A percentile compares a stretch with the other conserved stretches of the same genome.
Evolutionary conservation across 2,113 vertebrate genomes (phyloP).

Genomic region (Phasianus colchicus): DNA sequence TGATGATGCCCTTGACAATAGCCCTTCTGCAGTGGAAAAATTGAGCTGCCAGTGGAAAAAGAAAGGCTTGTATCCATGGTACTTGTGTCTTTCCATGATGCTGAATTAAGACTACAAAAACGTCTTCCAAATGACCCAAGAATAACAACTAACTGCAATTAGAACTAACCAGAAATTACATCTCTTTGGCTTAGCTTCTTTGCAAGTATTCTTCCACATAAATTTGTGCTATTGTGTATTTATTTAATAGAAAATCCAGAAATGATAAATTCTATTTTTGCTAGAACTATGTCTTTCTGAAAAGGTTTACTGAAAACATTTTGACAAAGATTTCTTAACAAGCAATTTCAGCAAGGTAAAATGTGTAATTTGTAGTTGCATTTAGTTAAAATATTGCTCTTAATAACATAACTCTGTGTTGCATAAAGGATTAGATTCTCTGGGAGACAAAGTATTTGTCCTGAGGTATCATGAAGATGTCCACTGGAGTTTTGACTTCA

Average conservation of each 20-base stretch:
- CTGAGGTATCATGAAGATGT: neutral
- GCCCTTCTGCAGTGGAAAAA: neutral
- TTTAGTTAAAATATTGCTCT: neutral
- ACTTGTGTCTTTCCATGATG: neutral
- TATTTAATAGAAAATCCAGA: conserved; percentile 3
- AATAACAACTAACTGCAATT: neutral
- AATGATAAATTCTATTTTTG: neutral
- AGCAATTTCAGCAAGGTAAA: neutral
- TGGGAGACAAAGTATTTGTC: neutral
- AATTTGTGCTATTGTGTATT: neutral
- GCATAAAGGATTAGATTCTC: neutral
- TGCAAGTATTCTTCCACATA: neutral
- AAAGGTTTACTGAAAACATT: conserved; percentile 42
- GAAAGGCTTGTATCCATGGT: rapidly evolving
- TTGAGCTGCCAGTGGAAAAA: rapidly evolving
- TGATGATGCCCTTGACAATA: neutral
- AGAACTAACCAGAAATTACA: neutral
- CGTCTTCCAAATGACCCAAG: neutral
- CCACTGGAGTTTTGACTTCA: neutral
- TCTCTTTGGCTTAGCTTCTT: neutral
- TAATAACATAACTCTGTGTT: neutral
- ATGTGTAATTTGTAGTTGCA: neutral
- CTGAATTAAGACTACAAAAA: neutral
- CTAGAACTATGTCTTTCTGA: neutral
- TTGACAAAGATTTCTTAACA: neutral